Evolutionary conservation across 2,888 invertebrate genomes (phyloP).

Genomic region (Lymantria dispar): DNA sequence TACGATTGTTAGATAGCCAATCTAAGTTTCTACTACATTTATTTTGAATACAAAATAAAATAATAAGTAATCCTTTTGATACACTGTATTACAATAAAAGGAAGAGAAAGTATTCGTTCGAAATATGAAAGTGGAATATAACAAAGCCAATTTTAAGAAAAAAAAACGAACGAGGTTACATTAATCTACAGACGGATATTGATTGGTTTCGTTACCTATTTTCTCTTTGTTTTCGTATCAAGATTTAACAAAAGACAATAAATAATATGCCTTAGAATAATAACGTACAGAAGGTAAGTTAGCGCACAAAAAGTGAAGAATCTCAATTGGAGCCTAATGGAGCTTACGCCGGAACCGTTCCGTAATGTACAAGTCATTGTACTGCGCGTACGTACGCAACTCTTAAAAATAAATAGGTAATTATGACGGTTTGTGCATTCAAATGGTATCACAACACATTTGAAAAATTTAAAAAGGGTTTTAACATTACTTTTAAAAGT

Average conservation of each 20-base stretch:
- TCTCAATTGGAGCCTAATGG: too few relatives aligned
- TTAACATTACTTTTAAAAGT: too few relatives aligned
- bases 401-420: too few relatives aligned
- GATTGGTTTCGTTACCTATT: slow-evolving; percentile 3
- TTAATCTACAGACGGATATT: slow-evolving; percentile 3
- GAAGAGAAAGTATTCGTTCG: slow-evolving; percentile 3
- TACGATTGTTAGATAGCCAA: slow-evolving; percentile 6
- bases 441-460: too few relatives aligned
- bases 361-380: too few relatives aligned
- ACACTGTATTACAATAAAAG: not conserved
- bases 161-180: slow-evolving; percentile 3
- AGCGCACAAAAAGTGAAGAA: too few relatives aligned
- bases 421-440: too few relatives aligned
- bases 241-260: slow-evolving; percentile 4
- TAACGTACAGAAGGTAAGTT: too few relatives aligned
- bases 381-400: too few relatives aligned
- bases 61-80: slow-evolving; percentile 5
- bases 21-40: slow-evolving; percentile 10
- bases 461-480: too few relatives aligned
- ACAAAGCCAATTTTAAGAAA: slow-evolving; percentile 4
- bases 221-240: slow-evolving; percentile 5
- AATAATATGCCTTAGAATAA: too few relatives aligned
- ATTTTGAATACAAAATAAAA: slow-evolving; percentile 2
- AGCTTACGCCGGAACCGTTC: too few relatives aligned
- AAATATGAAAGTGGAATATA: slow-evolving; percentile 4